Conservation (phyloP, 1,140 invertebrate species). For the Neodiprion pinetum region DNA sequence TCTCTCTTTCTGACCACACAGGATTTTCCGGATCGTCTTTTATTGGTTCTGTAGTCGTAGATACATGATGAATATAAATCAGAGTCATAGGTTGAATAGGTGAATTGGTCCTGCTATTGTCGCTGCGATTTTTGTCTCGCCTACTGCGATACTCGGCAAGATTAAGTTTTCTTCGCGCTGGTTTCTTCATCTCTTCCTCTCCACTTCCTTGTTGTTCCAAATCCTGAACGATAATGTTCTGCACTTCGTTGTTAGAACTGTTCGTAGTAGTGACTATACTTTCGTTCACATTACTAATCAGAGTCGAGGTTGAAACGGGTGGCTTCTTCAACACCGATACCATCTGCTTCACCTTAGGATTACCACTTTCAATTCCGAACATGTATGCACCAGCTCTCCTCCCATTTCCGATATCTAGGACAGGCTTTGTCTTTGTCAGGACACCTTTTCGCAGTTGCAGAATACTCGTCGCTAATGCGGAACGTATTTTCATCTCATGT, state of each 20-base stretch:
- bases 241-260: constrained; percentile 37
- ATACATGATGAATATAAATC: constrained; percentile 45
- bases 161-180: constrained; percentile 55
- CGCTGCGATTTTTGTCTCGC: constrained; percentile 48
- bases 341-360: constrained; percentile 42
- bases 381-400: not conserved
- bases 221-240: constrained; percentile 42
- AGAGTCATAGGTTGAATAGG: constrained; percentile 44
- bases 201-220: constrained; percentile 18
- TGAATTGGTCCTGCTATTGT: constrained; percentile 43
- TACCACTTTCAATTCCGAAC: constrained; percentile 12
- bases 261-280: constrained; percentile 43
- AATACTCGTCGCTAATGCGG: constrained; percentile 44
- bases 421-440: constrained; percentile 39
- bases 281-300: constrained; percentile 31
- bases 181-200: constrained; percentile 44
- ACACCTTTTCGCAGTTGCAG: constrained; percentile 36
- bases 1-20: constrained; percentile 48
- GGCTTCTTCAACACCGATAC: constrained; percentile 55
- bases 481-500: constrained; percentile 46
- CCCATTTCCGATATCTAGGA: not conserved
- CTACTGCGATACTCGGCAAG: constrained; percentile 61
- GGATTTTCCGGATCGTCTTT: constrained; percentile 35
- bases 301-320: constrained; percentile 25
- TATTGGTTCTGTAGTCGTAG: constrained; percentile 46